These are phyloP conservation scores for Dicaeum eximium DNA, from an alignment of 2,113 vertebrate species.

Conservation along the genomic window DNA sequence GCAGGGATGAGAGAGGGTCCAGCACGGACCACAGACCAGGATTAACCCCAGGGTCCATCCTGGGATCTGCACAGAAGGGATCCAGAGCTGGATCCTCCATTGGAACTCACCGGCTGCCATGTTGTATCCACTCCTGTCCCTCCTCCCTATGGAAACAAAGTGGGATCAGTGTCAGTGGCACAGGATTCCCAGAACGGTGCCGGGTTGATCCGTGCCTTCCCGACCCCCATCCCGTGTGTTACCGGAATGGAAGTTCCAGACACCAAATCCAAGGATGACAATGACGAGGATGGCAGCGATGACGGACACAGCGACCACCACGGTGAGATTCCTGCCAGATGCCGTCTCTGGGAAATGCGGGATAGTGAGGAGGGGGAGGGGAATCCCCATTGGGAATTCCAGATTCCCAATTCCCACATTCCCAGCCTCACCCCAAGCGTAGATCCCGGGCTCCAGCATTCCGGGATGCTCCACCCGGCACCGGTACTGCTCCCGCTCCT, in stretches of 20 bases:
- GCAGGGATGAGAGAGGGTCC: too few species aligned
- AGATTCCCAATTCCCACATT: neutral
- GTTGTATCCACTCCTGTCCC: too few species aligned
- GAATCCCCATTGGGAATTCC: neutral
- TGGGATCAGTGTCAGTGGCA: fast-evolving
- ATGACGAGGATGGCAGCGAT: neutral
- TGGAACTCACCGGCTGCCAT: too few species aligned
- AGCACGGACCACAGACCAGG: too few species aligned
- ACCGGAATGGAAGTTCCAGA: neutral
- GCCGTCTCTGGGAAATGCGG: fast-evolving
- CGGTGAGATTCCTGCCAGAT: neutral
- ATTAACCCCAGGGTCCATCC: too few species aligned
- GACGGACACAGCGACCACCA: neutral
- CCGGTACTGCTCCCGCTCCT: neutral
- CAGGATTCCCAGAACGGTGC: neutral
- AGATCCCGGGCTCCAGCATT: neutral
- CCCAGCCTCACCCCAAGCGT: neutral
- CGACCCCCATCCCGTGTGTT: neutral
- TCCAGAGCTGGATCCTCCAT: too few species aligned
- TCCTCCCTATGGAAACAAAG: too few species aligned
- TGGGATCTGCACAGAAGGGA: too few species aligned
- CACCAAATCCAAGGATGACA: fast-evolving
- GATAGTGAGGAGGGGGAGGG: neutral
- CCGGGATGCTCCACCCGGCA: neutral
- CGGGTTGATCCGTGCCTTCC: neutral